Conservation (phyloP, 2,888 invertebrate genomes). For the Oscheius sp. region DNA sequence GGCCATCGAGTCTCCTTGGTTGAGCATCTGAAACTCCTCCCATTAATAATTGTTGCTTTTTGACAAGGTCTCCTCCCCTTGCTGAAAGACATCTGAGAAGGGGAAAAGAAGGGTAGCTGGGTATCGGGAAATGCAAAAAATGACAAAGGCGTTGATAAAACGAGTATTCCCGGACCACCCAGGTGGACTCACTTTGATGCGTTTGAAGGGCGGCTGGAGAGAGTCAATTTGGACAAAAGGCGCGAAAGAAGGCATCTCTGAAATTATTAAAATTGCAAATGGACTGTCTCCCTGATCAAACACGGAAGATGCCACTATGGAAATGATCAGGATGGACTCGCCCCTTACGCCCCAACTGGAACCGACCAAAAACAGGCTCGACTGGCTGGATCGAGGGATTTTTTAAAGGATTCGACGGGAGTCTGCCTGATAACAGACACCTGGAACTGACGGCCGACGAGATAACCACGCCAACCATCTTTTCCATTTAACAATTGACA, state of each 20-base stretch:
- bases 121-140: background rate
- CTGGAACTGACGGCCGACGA: too few relatives aligned
- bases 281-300: too few relatives aligned
- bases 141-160: slow-evolving; percentile 4
- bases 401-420: too few relatives aligned
- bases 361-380: too few relatives aligned
- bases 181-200: slow-evolving; percentile 5
- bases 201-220: slow-evolving; percentile 1
- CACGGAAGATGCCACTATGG: too few relatives aligned
- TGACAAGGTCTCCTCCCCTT: background rate
- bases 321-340: too few relatives aligned
- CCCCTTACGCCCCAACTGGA: too few relatives aligned
- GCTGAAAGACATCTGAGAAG: background rate
- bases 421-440: too few relatives aligned
- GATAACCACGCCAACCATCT: too few relatives aligned
- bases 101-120: background rate
- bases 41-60: background rate
- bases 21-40: slow-evolving; percentile 30
- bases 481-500: too few relatives aligned
- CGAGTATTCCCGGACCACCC: background rate
- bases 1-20: slow-evolving; percentile 32
- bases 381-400: too few relatives aligned
- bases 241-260: slow-evolving; percentile 19
- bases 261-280: background rate
- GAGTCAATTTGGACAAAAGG: slow-evolving; percentile 13